phyloP scores from a whole-genome alignment of 2,888 invertebrate genomes.

The Pharmacophagus antenor region DNA sequence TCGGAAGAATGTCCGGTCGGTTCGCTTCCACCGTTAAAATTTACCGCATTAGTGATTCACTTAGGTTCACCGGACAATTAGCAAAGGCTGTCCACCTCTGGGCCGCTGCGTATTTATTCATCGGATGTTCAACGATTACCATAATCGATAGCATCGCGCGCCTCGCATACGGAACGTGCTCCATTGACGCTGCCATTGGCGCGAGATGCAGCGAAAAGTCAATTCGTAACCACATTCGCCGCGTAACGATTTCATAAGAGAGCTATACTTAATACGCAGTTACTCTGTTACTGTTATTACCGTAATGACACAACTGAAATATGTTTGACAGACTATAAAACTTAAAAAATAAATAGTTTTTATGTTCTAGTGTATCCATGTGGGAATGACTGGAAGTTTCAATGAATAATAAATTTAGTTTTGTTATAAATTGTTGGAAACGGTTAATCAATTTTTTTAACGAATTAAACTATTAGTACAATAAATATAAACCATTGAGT shows the following conservation, averaged over 20 bases:
- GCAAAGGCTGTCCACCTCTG: slow-evolving; percentile 80
- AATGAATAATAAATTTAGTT: too few species aligned
- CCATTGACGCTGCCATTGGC: slow-evolving; percentile 55
- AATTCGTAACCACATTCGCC: slow-evolving; percentile 20
- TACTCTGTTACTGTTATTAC: slow-evolving; percentile 24
- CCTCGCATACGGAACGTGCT: slow-evolving; percentile 71
- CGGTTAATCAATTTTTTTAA: too few species aligned
- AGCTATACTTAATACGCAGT: slow-evolving; percentile 3
- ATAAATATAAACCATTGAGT: not conserved
- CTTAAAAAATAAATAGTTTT: not conserved
- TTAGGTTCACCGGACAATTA: slow-evolving; percentile 77
- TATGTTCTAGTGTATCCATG: not conserved
- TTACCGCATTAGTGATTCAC: slow-evolving; percentile 71
- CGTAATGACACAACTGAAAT: slow-evolving; percentile 17
- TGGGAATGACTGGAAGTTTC: too few species aligned
- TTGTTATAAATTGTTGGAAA: too few species aligned
- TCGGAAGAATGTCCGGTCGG: slow-evolving; percentile 51
- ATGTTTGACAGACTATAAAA: slow-evolving; percentile 3
- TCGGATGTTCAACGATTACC: slow-evolving; percentile 79
- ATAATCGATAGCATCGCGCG: slow-evolving; percentile 77
- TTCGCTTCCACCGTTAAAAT: slow-evolving; percentile 60
- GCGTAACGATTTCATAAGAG: slow-evolving; percentile 16
- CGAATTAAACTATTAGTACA: too few species aligned
- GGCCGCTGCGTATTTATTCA: slow-evolving; percentile 75
- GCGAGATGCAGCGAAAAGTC: slow-evolving; percentile 54